phyloP scores from a whole-genome alignment of 2,797 vertebrate genomes.

The Ibycter americanus region DNA sequence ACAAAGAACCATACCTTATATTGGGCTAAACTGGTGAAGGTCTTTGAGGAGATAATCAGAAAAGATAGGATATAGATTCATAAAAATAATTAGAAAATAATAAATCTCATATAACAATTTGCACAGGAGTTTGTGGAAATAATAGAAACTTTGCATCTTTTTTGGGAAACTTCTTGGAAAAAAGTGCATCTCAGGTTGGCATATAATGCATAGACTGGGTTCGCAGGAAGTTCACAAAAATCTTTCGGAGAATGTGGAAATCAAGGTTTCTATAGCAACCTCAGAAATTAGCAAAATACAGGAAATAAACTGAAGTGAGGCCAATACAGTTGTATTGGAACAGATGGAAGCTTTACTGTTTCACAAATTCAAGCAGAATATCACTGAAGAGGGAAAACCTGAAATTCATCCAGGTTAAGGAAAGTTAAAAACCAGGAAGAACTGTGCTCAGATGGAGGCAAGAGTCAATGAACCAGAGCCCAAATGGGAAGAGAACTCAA shows the following conservation, averaged over 20 bases:
- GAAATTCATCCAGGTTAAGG: background rate
- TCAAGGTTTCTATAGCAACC: constrained; percentile 36
- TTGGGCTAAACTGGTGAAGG: background rate
- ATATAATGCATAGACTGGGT: background rate
- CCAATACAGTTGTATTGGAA: constrained; percentile 22
- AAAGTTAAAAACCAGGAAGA: background rate
- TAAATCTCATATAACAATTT: background rate
- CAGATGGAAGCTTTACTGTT: constrained; percentile 46
- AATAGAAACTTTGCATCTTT: background rate
- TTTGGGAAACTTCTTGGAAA: background rate
- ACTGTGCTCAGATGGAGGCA: background rate
- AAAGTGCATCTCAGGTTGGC: background rate
- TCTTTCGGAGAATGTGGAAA: background rate
- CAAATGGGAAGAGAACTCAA: background rate
- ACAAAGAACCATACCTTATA: background rate
- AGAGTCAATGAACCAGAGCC: background rate
- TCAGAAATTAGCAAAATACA: constrained; percentile 28
- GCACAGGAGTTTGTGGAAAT: background rate
- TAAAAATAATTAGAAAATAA: background rate
- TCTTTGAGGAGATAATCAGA: background rate
- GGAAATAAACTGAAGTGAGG: constrained; percentile 24
- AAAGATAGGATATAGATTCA: background rate
- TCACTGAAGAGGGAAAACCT: background rate
- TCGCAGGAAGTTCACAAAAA: background rate
- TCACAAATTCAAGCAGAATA: constrained; percentile 8